Percentiles rank a stretch among this genome's conserved stretches.
Conservation (phyloP, 2,113 vertebrate species). For the Dasyurus viverrinus region DNA sequence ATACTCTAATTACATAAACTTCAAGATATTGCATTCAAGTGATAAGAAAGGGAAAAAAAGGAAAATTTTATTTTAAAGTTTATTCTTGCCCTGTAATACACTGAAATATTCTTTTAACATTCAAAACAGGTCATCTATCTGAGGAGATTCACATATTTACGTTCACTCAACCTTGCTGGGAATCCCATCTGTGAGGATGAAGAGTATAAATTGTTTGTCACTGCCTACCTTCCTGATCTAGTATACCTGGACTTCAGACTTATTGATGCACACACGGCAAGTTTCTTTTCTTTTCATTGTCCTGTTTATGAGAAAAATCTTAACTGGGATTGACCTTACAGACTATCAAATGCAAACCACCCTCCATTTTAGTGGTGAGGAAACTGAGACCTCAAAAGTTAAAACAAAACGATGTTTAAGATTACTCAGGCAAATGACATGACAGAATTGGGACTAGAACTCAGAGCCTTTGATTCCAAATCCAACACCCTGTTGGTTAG, state of each 20-base stretch:
- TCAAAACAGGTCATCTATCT: slow-evolving; percentile 89
- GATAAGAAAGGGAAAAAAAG: not conserved
- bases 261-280: slow-evolving; percentile 86
- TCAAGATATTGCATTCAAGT: not conserved
- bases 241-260: slow-evolving; percentile 89
- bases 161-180: slow-evolving; percentile 86
- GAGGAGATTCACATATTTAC: slow-evolving; percentile 87
- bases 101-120: not conserved
- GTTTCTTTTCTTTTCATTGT: slow-evolving; percentile 53
- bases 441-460: not conserved
- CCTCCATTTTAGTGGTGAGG: not conserved
- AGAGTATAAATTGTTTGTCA: slow-evolving; percentile 84
- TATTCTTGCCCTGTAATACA: not conserved
- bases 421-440: not conserved
- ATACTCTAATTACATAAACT: not conserved
- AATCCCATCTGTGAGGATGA: slow-evolving; percentile 87
- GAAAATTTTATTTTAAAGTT: not conserved
- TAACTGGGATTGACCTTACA: not conserved
- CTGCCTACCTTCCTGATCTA: slow-evolving; percentile 89
- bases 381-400: not conserved
- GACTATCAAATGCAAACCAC: not conserved
- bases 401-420: not conserved
- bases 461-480: not conserved
- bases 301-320: not conserved
- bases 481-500: not conserved